Conservation (phyloP, 2,888 invertebrate genomes). For the Drosophila prostipennis region DNA sequence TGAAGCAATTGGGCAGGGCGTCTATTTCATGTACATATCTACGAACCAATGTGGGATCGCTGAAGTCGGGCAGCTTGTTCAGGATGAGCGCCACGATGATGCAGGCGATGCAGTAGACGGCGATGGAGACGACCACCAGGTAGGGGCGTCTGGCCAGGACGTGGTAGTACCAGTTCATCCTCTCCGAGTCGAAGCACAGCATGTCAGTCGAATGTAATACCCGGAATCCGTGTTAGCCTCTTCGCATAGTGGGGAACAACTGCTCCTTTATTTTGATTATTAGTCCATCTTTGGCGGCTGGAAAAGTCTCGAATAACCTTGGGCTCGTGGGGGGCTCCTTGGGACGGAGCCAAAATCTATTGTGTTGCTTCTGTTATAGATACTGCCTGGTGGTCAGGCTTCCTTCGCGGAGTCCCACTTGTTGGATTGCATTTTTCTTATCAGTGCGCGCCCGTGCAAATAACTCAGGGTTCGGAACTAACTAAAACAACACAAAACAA, state of each 20-base stretch:
- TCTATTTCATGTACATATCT: neutral
- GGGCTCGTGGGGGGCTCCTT: conserved; percentile 44
- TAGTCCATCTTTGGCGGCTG: conserved; percentile 23
- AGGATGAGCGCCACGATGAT: conserved; percentile 88
- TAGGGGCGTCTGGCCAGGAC: conserved; percentile 89
- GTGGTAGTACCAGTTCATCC: conserved; percentile 87
- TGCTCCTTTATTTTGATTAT: neutral
- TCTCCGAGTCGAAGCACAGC: conserved; percentile 73
- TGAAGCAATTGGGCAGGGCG: no score
- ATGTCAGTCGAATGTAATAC: conserved; percentile 32
- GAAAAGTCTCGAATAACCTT: conserved; percentile 53
- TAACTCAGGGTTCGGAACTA: conserved; percentile 26
- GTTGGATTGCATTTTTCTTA: conserved; percentile 20
- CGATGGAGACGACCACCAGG: conserved; percentile 87
- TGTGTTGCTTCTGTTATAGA: conserved; percentile 73
- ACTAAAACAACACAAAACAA: conserved; percentile 37
- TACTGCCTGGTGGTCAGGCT: conserved; percentile 47
- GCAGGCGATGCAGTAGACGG: conserved; percentile 88
- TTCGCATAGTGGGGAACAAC: conserved; percentile 15
- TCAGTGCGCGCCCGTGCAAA: conserved; percentile 1
- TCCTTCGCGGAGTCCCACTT: conserved; percentile 18
- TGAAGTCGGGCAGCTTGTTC: conserved; percentile 90
- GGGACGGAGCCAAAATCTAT: conserved; percentile 44
- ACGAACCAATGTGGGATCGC: conserved; percentile 91
- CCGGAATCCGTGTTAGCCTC: neutral